Evolutionary conservation across 2,888 invertebrate genomes (phyloP).

Genomic region (Molorchus minor): DNA sequence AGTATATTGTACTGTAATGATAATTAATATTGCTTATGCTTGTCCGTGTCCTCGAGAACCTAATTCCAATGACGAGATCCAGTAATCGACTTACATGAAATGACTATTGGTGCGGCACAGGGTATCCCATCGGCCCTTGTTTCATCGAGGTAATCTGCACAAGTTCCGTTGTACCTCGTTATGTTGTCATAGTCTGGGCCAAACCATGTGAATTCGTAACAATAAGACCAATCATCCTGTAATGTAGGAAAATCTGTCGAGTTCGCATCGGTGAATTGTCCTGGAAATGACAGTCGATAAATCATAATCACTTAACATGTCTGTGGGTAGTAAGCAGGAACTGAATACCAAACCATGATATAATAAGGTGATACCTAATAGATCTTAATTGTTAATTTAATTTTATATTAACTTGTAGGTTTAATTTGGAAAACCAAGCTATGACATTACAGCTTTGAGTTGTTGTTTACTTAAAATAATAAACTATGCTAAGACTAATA

Average conservation of each 20-base stretch:
- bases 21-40: too few relatives aligned
- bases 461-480: too few relatives aligned
- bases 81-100: constrained; percentile 65
- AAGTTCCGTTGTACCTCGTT: constrained; percentile 63
- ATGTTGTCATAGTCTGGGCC: constrained; percentile 71
- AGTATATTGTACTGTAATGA: too few relatives aligned
- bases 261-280: constrained; percentile 9
- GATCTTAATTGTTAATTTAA: too few relatives aligned
- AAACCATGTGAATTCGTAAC: constrained; percentile 76
- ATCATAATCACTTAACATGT: background rate
- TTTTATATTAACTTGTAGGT: too few relatives aligned
- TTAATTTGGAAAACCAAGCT: too few relatives aligned
- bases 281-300: constrained; percentile 8
- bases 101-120: constrained; percentile 71
- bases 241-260: constrained; percentile 39
- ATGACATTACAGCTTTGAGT: too few relatives aligned
- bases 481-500: too few relatives aligned
- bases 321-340: too few relatives aligned
- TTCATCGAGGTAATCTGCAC: constrained; percentile 53
- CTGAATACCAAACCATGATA: too few relatives aligned
- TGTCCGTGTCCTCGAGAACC: too few relatives aligned
- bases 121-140: constrained; percentile 63
- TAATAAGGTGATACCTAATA: too few relatives aligned
- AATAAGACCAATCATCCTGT: constrained; percentile 59
- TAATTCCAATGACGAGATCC: background rate